Evolutionary conservation across 2,888 invertebrate genomes (phyloP), one percentile per base, ranked within the genome.

Genomic region (Abrostola tripartita): DNA sequence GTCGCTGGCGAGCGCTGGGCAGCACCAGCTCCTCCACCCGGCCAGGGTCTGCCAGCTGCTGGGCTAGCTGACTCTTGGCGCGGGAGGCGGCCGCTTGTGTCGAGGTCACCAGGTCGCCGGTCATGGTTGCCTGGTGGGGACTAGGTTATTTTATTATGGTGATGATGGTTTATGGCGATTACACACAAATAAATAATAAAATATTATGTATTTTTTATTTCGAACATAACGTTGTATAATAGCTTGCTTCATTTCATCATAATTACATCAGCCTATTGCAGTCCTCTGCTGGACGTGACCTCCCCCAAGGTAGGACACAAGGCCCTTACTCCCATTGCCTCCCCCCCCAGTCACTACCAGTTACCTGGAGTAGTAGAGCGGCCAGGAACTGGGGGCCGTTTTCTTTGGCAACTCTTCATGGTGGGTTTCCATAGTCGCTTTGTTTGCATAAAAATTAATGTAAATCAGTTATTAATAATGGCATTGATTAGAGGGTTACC

Each of bases 61-160:
- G 44, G 0, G 85, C 70, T 2, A 94, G 86, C 0, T 81, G 92
- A 14, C 94, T 93, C 79, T 95, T 95, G 0, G 97, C 97, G 50
- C 93, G 94, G 63, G 89, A 94, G 0, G 96, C 95, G 0, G 95
- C 94, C 0, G 95, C 84, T 50, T 94, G 92, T 9, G 95, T 96
- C 4, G 94, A 94, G 0, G 97, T 96, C 7, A 98, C 84, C 50
- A 98, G 92, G 89, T 98, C 98, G 0, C 98, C 98, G 0, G 97
- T 96, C 81, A 96, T 95, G 5, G 97, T 96, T n/a, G 92, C 90
- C 95, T 96, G 80, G 40, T 68, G 60, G 56, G 38, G 40, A 62
- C 71, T 79, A 53, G 8, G 49, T 54, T 57, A 58, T 70, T 62
- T 67, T 65, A 63, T 56, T 59, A 67, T 37, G 54, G 36, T 55